Base-by-base conservation (phyloP, 2,797 vertebrate genomes). In the Enteromius radiatus region DNA sequence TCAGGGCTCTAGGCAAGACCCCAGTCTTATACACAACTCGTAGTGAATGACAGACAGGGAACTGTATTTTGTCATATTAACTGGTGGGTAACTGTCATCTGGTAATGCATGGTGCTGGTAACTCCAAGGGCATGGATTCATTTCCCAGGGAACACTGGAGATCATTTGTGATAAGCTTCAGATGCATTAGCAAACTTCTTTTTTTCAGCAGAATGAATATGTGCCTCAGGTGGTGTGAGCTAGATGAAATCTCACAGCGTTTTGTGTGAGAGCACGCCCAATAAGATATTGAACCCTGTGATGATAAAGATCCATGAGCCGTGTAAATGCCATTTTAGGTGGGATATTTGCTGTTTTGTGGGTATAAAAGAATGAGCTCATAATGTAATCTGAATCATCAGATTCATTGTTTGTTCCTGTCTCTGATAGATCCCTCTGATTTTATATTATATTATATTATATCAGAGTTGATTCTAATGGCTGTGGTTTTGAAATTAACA, bases 271-370 rank as follows among this genome's bases (percentile, higher is more conserved):
- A 85, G 26, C 23, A 69, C 12, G 9, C 54, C 43, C 71, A 69
- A 76, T 69, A 54, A 68, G 77, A 76, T 84, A 82, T 80, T 26
- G 49, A 86, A 84, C 67, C n/a, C 82, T 4, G 11, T 28, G 64
- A 26, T 70, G 80, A 68, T 76, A 76, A 76, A 71, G 19, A 41
- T 63, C 31, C 23, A 47, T 78, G 73, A 71, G 74, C 68, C n/a
- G 45, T 82, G 61, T 47, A 76, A 82, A 82, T 76, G 49, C 26
- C 71, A 82, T 68, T 67, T 75, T 28, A 33, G 59, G 45, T 28
- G 19, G 76, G 19, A 49, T 65, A 43, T 77, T 77, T 65, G 19
- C 76, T 63, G 17, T 45, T 65, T 81, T 74, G 63, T 8, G 14
- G 54, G 36, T 64, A 43, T 52, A 38, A 59, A 74, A 64, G 23